Base-by-base conservation (phyloP, 2,888 invertebrate species). In the Cheilosia vulpina region DNA sequence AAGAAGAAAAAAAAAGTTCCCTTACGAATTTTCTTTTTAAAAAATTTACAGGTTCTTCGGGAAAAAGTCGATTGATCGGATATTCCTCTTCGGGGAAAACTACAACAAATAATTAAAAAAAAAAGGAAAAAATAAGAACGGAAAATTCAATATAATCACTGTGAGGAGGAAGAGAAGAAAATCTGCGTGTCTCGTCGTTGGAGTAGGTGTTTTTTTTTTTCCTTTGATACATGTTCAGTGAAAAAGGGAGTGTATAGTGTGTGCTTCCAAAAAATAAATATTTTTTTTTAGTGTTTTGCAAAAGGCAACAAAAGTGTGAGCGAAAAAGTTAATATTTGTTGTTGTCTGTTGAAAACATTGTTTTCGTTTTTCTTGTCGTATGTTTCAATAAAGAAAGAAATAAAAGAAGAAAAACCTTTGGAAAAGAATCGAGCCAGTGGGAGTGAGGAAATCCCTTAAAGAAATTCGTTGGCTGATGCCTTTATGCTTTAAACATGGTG, bases 401-500 rank as follows among this genome's bases (percentile, higher is more conserved):
- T n/a, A n/a, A 62, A 43, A 27, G 31, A 45, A 43, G 4, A 11
- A 62, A 60, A 50, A 19, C 13, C 38, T 9, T 13, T 58, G 58
- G 7, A 45, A 17, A 45, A 45, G 45, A 5, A 45, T 17, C 17
- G 9, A 9, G 9, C 17, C 9, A 47, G 69, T 55, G 78, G 63
- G 63, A 78, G 53, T 45, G 52, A 62, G 55, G 60, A 76, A 72
- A 68, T 68, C 62, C 72, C 62, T 81, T 81, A 76, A 76, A 81
- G 85, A 81, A 81, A 81, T 81, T 76, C 71, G 73, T 47, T 85
- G 76, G 85, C 85, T 85, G 94, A 94, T 94, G 94, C 94, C 94
- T 94, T 94, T 94, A 95, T 95, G 95, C 95, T 94, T 94, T 94
- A 95, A 96, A 95, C 95, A 96, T 96, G 96, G 94, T 95, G 95